Base-by-base conservation (phyloP, 2,888 invertebrate species). In the Drosophila subsilvestris region DNA sequence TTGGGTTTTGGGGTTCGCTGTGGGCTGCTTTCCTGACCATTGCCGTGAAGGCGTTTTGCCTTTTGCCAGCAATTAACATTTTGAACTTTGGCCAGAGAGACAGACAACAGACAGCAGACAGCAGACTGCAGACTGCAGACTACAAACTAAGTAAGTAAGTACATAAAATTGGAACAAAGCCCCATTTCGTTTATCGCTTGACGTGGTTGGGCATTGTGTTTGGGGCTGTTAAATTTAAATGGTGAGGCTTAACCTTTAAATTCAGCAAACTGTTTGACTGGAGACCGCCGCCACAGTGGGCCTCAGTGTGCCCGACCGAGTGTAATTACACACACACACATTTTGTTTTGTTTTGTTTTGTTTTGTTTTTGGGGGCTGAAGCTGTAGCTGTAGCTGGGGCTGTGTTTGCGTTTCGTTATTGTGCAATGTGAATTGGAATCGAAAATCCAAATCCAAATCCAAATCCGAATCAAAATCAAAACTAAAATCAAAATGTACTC, bases 181-280 rank as follows among this genome's bases (percentile, higher is more conserved):
- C 76, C 79, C 69, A 67, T 76, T 66, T 74, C 51, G 66, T 67
- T 63, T 58, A 17, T 42, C 56, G 62, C 47, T 57, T 70, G 70
- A 51, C 22, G 42, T 50, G 17, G 29, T 37, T 17, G 67, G 32
- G 68, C 47, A 45, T 79, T 72, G 74, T 81, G 60, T 71, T 82
- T 67, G 65, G 67, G 75, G 75, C 78, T 80, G 61, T 80, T 76
- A 78, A 76, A 74, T 78, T 80, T 78, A 84, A 86, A 82, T 82
- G 85, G 65, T 84, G 68, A 69, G 81, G 65, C 58, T 87, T 87
- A 82, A 82, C 87, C 87, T 82, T 82, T 85, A 75, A 81, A 87
- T 70, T 76, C 74, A 61, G 68, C 81, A 25, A 74, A 69, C 78
- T 66, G 74, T 68, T 53, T 47, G 80, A 71, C 70, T 65, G 76